Evolutionary conservation across 2,888 invertebrate genomes (phyloP).

Genomic region (Drosophila quinaria): DNA sequence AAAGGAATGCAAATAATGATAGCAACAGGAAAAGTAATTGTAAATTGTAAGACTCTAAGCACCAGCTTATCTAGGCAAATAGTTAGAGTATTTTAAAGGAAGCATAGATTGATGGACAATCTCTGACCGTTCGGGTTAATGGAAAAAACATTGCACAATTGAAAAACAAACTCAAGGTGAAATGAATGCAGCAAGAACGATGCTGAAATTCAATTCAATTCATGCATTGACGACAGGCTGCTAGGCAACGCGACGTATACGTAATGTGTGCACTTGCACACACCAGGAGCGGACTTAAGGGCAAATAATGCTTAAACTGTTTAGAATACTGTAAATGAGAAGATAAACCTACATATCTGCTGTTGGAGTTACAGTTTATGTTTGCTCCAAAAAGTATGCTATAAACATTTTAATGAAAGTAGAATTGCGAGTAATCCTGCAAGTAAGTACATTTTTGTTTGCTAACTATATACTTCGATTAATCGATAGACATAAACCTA

Average conservation of each 20-base stretch:
- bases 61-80: not conserved
- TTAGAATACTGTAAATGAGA: not conserved
- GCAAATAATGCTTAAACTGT: not conserved
- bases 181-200: constrained; percentile 51
- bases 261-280: constrained; percentile 37
- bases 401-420: constrained; percentile 15
- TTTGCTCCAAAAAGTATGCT: constrained; percentile 3
- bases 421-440: not conserved
- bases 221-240: constrained; percentile 43
- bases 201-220: constrained; percentile 41
- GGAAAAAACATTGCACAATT: constrained; percentile 10
- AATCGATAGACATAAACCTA: constrained; percentile 32
- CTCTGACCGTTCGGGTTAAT: constrained; percentile 8
- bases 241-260: constrained; percentile 50
- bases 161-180: constrained; percentile 43
- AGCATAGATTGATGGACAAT: not conserved
- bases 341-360: not conserved
- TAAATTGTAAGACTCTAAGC: not conserved
- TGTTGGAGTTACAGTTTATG: not conserved
- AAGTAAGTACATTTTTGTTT: constrained; percentile 4
- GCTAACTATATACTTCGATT: not conserved
- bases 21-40: constrained; percentile 2
- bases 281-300: constrained; percentile 28
- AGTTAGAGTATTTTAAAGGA: not conserved
- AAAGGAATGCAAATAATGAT: constrained; percentile 3